phyloP scores from a whole-genome alignment of 2,888 invertebrate species.

The Caradrina kadenii region DNA sequence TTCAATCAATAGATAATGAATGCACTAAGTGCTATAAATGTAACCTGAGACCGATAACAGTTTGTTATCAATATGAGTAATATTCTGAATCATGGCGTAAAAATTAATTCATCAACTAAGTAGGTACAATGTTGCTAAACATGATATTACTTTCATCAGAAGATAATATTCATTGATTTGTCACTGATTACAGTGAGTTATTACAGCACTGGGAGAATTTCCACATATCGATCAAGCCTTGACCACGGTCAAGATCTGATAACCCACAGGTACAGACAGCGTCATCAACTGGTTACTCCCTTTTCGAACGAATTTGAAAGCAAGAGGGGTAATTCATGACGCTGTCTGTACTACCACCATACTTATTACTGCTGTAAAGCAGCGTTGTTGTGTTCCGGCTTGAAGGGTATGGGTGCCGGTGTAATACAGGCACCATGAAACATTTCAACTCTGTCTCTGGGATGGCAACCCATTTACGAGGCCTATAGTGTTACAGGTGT shows the following conservation, averaged over 20 bases:
- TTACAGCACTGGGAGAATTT: neutral
- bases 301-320: too few relatives aligned
- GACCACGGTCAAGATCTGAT: neutral
- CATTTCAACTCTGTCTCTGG: too few relatives aligned
- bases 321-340: too few relatives aligned
- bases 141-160: slow-evolving; percentile 24
- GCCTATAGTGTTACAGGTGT: too few relatives aligned
- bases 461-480: too few relatives aligned
- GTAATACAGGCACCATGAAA: too few relatives aligned
- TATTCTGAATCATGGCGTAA: slow-evolving; percentile 30
- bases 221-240: neutral
- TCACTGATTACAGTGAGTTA: slow-evolving; percentile 2
- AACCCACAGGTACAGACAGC: too few relatives aligned
- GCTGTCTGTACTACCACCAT: too few relatives aligned
- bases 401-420: too few relatives aligned
- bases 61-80: slow-evolving; percentile 30
- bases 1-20: slow-evolving; percentile 26
- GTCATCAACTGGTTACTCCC: too few relatives aligned
- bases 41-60: neutral
- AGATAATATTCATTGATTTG: slow-evolving; percentile 7
- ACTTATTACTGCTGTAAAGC: too few relatives aligned
- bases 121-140: neutral
- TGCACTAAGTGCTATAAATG: slow-evolving; percentile 9
- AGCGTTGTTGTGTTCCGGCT: too few relatives aligned
- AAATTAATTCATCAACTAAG: slow-evolving; percentile 18